Evolutionary conservation across 1,140 invertebrate genomes (phyloP).

Genomic region (Drosophila burlai): DNA sequence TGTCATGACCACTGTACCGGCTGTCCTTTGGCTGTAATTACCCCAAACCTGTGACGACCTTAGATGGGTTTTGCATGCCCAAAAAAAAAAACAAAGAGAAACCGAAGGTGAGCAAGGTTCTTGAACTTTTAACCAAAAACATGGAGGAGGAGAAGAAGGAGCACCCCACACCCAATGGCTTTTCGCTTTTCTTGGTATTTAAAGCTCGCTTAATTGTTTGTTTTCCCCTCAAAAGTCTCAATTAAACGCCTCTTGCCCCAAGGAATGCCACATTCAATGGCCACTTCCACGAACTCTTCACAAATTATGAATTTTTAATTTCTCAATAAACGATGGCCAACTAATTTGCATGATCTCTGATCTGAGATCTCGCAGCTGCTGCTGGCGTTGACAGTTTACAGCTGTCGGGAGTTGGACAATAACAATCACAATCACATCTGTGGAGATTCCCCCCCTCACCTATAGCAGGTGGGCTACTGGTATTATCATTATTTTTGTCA

Average conservation of each 20-base stretch:
- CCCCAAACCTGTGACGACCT: slow-evolving; percentile 28
- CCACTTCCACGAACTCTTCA: slow-evolving; percentile 26
- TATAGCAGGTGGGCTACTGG: slow-evolving; percentile 55
- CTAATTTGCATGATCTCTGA: slow-evolving; percentile 64
- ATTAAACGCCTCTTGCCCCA: slow-evolving; percentile 39
- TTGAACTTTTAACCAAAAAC: slow-evolving; percentile 46
- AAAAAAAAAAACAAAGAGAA: background rate
- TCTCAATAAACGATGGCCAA: slow-evolving; percentile 36
- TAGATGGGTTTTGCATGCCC: slow-evolving; percentile 33
- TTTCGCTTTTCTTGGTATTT: slow-evolving; percentile 51
- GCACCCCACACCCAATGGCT: slow-evolving; percentile 5
- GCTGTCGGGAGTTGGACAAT: slow-evolving; percentile 46
- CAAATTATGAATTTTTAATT: slow-evolving; percentile 63
- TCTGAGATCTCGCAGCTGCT: slow-evolving; percentile 32
- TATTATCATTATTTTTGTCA: slow-evolving; percentile 64
- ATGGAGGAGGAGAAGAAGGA: background rate
- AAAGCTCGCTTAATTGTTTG: slow-evolving; percentile 61
- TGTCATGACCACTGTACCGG: slow-evolving; percentile 41
- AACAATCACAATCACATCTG: slow-evolving; percentile 38
- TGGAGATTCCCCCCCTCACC: background rate
- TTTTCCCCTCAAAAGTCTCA: slow-evolving; percentile 52
- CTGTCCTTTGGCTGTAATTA: slow-evolving; percentile 44
- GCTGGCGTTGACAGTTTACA: slow-evolving; percentile 63
- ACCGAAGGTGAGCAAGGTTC: slow-evolving; percentile 37
- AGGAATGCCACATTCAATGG: slow-evolving; percentile 37